Base-by-base conservation (phyloP, 2,888 invertebrate species). In the Norana najaformis region DNA sequence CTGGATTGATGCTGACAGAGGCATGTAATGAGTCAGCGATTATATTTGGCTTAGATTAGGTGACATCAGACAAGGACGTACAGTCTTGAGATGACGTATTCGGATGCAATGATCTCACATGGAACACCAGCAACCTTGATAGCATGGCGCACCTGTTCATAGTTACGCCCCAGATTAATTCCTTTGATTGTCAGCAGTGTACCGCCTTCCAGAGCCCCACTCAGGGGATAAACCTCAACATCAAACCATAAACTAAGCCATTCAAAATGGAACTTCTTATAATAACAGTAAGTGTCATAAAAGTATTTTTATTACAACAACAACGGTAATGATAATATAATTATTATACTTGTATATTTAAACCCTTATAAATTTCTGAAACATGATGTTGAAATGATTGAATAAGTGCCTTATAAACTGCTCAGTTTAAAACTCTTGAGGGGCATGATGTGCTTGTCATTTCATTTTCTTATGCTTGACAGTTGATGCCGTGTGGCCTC, bases 171-270 rank as follows among this genome's bases (percentile, higher is more conserved):
- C 89, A 99, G 96, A 95, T 97, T 97, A 94, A 97, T 96, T 18
- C 99, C 99, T 91, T 97, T 97, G 92, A 99, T 97, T 16, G 98
- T 98, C 92, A 99, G 95, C 93, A 97, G 97, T 0, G 99, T 99
- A 4, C 99, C 99, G n/a, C 99, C 99, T 91, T 98, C 97, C 93
- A 97, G 96, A 0, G 99, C 99, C 0, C 99, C 99, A 37, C 38
- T 69, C 89, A 89, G 89, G 30, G 90, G 90, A 16, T 38, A 35
- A 35, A 90, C 83, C 90, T 90, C 85, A 85, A 85, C 69, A 85
- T n/a, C 85, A 85, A 85, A 85, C 36, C 30, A 30, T 30, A 53
- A 30, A 47, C 47, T 3, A 47, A 4, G 23, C 47, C 8, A 47
- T 47, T 47, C 11, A 47, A 14, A n/a, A 47, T 30, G 30, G 53